Conservation (phyloP, 2,113 vertebrate genomes). For the Neodon shergylaensis region DNA sequence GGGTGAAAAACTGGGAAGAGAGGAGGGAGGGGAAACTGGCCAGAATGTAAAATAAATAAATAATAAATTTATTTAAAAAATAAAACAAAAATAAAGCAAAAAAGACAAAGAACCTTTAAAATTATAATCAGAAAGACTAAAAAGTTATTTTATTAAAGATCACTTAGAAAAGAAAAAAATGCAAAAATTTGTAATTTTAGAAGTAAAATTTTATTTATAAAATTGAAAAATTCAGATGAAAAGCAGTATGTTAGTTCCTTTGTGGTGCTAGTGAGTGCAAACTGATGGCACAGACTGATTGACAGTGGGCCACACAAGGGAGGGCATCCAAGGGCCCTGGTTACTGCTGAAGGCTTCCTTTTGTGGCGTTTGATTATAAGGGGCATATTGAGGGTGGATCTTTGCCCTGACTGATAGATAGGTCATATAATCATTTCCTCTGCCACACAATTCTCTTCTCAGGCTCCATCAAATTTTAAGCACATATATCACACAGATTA, state of each 20-base stretch:
- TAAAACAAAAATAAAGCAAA: background rate
- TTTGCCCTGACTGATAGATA: background rate
- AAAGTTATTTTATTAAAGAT: background rate
- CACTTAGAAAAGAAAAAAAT: background rate
- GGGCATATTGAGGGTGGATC: background rate
- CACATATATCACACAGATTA: background rate
- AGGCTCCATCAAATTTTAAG: background rate
- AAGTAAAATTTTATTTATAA: background rate
- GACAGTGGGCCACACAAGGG: background rate
- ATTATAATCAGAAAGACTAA: slow-evolving; percentile 26
- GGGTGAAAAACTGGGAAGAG: too few relatives aligned
- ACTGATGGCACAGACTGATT: background rate
- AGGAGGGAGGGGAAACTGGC: too few relatives aligned
- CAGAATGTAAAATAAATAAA: too few relatives aligned
- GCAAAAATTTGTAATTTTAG: background rate
- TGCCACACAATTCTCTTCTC: background rate
- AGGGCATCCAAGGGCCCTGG: background rate
- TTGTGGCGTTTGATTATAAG: background rate
- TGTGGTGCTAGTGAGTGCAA: background rate
- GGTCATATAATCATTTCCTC: background rate
- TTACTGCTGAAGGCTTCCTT: background rate
- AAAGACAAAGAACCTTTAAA: background rate
- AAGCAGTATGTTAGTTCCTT: background rate
- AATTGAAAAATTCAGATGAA: background rate
- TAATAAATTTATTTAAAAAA: background rate